phyloP scores from a whole-genome alignment of 1,140 invertebrate species.

The Asbolus verrucosus region DNA sequence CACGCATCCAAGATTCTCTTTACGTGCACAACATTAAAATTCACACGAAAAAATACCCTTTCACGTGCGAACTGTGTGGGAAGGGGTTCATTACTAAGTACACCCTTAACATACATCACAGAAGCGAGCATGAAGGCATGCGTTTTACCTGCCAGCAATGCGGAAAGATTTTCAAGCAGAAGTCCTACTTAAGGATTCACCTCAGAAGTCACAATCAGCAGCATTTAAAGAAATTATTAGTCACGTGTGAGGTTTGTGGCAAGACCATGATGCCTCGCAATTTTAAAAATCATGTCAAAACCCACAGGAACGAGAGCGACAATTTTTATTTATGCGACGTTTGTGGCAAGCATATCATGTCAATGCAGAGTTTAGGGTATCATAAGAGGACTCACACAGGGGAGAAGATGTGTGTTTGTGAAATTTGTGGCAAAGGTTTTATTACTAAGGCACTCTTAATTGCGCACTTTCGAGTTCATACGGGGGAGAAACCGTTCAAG shows the following conservation, averaged over 20 bases:
- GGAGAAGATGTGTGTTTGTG: constrained; percentile 49
- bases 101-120: not conserved
- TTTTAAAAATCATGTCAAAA: constrained; percentile 59
- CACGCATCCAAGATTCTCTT: not conserved
- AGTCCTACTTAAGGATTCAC: constrained; percentile 67
- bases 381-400: constrained; percentile 31
- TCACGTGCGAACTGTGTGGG: not conserved
- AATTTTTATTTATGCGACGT: not conserved
- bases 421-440: constrained; percentile 58
- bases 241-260: constrained; percentile 3
- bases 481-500: constrained; percentile 18
- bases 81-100: not conserved
- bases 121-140: not conserved
- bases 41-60: not conserved
- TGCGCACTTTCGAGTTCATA: constrained; percentile 20
- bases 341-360: not conserved
- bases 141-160: constrained; percentile 68
- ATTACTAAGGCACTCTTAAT: constrained; percentile 10
- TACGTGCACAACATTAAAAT: not conserved
- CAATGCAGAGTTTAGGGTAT: not conserved
- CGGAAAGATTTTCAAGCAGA: constrained; percentile 69
- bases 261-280: constrained; percentile 65
- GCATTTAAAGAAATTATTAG: not conserved
- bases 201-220: constrained; percentile 66
- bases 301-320: not conserved